These are phyloP conservation scores for Nemoura dubitans DNA, from an alignment of 2,888 invertebrate species.

Conservation along the genomic window DNA sequence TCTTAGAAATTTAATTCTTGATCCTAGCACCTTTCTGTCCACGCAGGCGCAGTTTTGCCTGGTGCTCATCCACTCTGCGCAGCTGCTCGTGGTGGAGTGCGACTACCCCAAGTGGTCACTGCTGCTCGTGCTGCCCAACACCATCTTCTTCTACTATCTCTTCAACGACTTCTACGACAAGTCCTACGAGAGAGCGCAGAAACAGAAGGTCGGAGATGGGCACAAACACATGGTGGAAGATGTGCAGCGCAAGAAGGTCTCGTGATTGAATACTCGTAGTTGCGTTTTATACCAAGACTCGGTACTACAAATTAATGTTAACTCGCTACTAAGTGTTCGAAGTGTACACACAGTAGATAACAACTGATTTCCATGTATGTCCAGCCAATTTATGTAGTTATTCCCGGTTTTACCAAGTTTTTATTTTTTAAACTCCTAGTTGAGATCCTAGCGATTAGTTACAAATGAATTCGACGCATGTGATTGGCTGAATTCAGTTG, in stretches of 20 bases:
- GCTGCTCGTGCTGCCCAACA: conserved; percentile 56
- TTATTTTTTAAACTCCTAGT: too few relatives aligned
- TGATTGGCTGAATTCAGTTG: too few relatives aligned
- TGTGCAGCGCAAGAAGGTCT: not conserved
- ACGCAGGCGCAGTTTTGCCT: conserved; percentile 56
- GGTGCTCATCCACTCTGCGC: conserved; percentile 55
- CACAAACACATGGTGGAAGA: not conserved
- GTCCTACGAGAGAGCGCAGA: conserved; percentile 56
- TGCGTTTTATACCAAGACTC: not conserved
- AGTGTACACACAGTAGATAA: too few relatives aligned
- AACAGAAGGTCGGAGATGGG: too few relatives aligned
- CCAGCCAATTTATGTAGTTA: too few relatives aligned
- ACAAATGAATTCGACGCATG: too few relatives aligned
- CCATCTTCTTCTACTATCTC: conserved; percentile 62
- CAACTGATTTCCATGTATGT: too few relatives aligned
- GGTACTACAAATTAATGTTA: too few relatives aligned
- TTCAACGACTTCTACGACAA: conserved; percentile 65
- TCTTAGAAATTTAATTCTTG: too few relatives aligned
- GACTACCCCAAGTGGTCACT: conserved; percentile 55
- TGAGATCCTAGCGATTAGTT: too few relatives aligned
- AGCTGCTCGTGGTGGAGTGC: conserved; percentile 56
- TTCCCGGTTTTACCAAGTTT: too few relatives aligned
- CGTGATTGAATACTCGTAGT: not conserved
- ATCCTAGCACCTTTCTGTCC: conserved; percentile 8
- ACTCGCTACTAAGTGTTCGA: too few relatives aligned